Evolutionary conservation across 2,888 invertebrate species (phyloP).

Genomic region (Sussaba pulchella): DNA sequence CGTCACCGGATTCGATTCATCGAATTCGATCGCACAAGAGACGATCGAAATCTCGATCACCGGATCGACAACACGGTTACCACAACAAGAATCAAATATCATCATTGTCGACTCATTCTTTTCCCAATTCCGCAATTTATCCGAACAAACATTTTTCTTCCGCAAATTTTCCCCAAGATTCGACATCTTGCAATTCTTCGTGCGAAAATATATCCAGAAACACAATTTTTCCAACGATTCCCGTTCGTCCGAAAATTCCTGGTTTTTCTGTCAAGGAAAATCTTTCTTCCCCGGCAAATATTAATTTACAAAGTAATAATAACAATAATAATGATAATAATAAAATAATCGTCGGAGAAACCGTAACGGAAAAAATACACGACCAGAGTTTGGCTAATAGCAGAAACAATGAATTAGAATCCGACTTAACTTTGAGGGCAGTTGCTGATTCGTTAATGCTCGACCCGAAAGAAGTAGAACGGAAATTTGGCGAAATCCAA

Average conservation of each 20-base stretch:
- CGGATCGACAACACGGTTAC: constrained; percentile 66
- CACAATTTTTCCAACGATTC: constrained; percentile 12
- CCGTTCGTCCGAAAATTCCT: neutral
- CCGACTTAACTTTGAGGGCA: neutral
- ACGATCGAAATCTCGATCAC: constrained; percentile 73
- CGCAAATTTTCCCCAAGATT: constrained; percentile 19
- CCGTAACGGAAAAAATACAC: constrained; percentile 17
- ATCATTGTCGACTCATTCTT: constrained; percentile 54
- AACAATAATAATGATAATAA: constrained; percentile 4
- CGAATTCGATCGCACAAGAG: constrained; percentile 61
- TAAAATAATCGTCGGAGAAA: constrained; percentile 43
- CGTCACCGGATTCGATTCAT: constrained; percentile 74
- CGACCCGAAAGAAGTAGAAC: constrained; percentile 62
- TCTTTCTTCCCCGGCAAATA: neutral
- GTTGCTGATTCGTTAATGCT: constrained; percentile 37
- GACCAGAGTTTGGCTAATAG: neutral
- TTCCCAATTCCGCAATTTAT: constrained; percentile 29
- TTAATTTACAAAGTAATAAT: too few relatives aligned
- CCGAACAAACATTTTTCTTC: constrained; percentile 21
- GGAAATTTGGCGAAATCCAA: constrained; percentile 70
- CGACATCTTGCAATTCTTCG: constrained; percentile 33
- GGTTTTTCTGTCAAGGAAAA: neutral
- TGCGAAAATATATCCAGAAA: constrained; percentile 50
- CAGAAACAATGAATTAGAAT: constrained; percentile 1
- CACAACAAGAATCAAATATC: constrained; percentile 54